These are phyloP conservation scores for Acanthopleura granulata DNA, from an alignment of 2,888 invertebrate species.

Conservation along the genomic window DNA sequence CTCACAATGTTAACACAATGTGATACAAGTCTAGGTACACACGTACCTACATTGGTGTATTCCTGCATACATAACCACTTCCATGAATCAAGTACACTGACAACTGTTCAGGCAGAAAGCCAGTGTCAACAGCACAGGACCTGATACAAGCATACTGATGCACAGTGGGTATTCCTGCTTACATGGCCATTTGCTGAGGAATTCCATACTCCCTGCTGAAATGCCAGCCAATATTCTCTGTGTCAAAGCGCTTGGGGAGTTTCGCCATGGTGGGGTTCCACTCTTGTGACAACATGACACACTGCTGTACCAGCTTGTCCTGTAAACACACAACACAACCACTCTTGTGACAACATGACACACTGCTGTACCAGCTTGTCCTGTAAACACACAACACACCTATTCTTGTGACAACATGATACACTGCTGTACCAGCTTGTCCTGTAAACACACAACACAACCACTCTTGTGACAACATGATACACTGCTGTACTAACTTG, in stretches of 20 bases:
- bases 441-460: slow-evolving; percentile 65
- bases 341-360: slow-evolving; percentile 68
- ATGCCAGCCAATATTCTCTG: slow-evolving; percentile 78
- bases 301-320: slow-evolving; percentile 56
- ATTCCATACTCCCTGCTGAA: slow-evolving; percentile 77
- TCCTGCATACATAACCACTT: too few species aligned
- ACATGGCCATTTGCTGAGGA: slow-evolving; percentile 34
- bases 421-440: slow-evolving; percentile 51
- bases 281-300: slow-evolving; percentile 67
- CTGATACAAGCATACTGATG: too few species aligned
- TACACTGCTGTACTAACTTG: slow-evolving; percentile 51
- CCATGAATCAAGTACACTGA: too few species aligned
- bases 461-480: slow-evolving; percentile 69
- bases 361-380: slow-evolving; percentile 53
- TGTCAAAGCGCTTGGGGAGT: slow-evolving; percentile 81
- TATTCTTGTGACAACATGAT: slow-evolving; percentile 69
- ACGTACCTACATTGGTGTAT: too few species aligned
- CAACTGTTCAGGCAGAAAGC: too few species aligned
- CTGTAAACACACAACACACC: slow-evolving; percentile 66
- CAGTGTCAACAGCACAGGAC: too few species aligned
- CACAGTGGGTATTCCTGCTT: too few species aligned
- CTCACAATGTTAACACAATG: too few species aligned
- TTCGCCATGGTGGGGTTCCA: slow-evolving; percentile 84
- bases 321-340: slow-evolving; percentile 67
- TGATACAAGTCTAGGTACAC: too few species aligned